phyloP scores from a whole-genome alignment of 2,888 invertebrate species.

The Caenorhabditis sp. region DNA sequence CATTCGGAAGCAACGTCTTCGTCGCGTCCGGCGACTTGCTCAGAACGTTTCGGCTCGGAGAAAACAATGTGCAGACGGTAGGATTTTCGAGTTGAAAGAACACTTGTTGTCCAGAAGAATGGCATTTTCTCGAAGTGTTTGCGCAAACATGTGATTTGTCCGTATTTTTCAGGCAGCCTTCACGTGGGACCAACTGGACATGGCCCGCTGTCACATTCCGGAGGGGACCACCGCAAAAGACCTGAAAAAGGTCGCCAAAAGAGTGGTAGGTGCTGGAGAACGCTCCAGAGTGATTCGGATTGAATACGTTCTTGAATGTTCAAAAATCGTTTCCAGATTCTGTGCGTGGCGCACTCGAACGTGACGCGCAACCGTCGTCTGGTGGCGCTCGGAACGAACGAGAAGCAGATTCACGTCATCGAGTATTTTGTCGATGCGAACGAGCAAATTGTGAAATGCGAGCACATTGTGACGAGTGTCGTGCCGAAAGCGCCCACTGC shows the following conservation, averaged over 20 bases:
- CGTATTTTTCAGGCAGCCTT: not conserved
- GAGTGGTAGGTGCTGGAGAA: too few relatives aligned
- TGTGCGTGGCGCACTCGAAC: slow-evolving; percentile 51
- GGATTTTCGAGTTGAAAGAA: too few relatives aligned
- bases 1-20: not conserved
- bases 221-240: not conserved
- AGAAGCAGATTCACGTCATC: slow-evolving; percentile 59
- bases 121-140: too few relatives aligned
- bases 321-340: too few relatives aligned
- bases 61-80: not conserved
- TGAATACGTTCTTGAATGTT: too few relatives aligned
- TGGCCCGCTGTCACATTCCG: too few relatives aligned
- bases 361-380: slow-evolving; percentile 9
- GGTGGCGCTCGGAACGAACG: slow-evolving; percentile 60
- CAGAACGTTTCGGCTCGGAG: not conserved
- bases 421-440: slow-evolving; percentile 28
- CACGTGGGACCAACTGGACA: not conserved
- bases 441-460: not conserved
- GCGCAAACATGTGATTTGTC: too few relatives aligned
- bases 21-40: not conserved
- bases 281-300: too few relatives aligned
- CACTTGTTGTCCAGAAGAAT: too few relatives aligned
- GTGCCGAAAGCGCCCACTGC: slow-evolving; percentile 67
- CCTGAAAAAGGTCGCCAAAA: slow-evolving; percentile 23
- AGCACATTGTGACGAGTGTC: slow-evolving; percentile 26